Evolutionary conservation across 2,888 invertebrate species (phyloP).

Genomic region (Drosophila suboccidentalis): DNA sequence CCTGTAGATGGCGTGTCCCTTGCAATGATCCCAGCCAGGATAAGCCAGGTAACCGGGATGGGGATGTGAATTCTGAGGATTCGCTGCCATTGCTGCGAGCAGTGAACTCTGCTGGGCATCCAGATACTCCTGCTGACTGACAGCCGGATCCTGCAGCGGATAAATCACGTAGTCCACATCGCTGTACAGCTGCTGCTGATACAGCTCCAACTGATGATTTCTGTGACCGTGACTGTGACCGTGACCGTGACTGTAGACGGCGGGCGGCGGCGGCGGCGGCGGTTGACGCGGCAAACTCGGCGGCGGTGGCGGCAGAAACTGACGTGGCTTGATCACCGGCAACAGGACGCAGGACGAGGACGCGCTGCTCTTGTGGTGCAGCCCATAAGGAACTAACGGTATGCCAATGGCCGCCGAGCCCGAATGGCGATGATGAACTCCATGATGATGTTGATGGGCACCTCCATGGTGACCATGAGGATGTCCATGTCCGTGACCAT

Average conservation of each 20-base stretch:
- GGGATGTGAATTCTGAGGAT: slow-evolving; percentile 2
- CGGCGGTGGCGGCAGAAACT: slow-evolving; percentile 89
- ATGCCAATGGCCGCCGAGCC: slow-evolving; percentile 83
- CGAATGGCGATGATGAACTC: slow-evolving; percentile 64
- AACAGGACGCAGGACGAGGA: slow-evolving; percentile 87
- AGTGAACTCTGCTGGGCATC: slow-evolving; percentile 91
- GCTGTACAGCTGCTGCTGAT: slow-evolving; percentile 95
- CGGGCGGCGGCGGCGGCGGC: slow-evolving; percentile 87
- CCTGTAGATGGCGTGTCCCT: slow-evolving; percentile 91
- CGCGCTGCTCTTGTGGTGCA: slow-evolving; percentile 89
- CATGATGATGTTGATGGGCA: slow-evolving; percentile 17
- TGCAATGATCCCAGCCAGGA: slow-evolving; percentile 86
- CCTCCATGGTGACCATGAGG: slow-evolving; percentile 10
- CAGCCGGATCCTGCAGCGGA: slow-evolving; percentile 94
- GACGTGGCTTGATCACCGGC: slow-evolving; percentile 88
- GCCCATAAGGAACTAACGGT: slow-evolving; percentile 86
- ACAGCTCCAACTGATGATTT: slow-evolving; percentile 94
- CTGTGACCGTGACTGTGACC: slow-evolving; percentile 86
- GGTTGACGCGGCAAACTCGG: slow-evolving; percentile 88
- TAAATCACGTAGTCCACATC: slow-evolving; percentile 97
- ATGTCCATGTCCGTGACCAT: slow-evolving; percentile 4
- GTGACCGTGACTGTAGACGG: too few species aligned
- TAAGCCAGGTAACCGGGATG: slow-evolving; percentile 86
- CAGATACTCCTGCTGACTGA: slow-evolving; percentile 96
- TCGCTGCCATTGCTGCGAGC: slow-evolving; percentile 88